phyloP scores from a whole-genome alignment of 2,113 vertebrate genomes.

The Phalacrocorax carbo region DNA sequence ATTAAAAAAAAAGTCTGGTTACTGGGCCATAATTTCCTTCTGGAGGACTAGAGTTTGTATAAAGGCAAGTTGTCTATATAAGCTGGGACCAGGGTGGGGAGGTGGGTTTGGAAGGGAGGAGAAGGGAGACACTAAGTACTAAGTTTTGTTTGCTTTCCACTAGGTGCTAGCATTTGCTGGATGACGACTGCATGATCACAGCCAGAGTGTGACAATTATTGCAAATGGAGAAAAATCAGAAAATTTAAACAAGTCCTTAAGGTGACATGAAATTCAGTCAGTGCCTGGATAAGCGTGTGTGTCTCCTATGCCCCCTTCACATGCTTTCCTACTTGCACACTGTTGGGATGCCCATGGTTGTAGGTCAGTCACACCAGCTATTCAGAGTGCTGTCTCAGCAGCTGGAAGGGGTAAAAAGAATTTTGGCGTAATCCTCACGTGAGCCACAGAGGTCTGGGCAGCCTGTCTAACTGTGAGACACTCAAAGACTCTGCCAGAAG shows the following conservation, averaged over 20 bases:
- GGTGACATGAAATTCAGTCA: background rate
- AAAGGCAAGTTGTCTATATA: background rate
- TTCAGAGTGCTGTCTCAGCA: background rate
- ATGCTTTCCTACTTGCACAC: accelerated
- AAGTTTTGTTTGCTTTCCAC: background rate
- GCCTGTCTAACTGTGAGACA: background rate
- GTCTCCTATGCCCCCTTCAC: background rate
- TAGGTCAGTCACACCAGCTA: background rate
- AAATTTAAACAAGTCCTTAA: background rate
- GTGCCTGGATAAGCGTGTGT: background rate
- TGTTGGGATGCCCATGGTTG: background rate
- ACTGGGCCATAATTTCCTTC: background rate
- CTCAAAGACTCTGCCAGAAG: background rate
- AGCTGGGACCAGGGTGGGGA: background rate
- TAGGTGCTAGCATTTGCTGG: background rate
- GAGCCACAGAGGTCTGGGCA: background rate
- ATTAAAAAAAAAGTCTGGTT: background rate
- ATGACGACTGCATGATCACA: background rate
- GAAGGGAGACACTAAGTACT: background rate
- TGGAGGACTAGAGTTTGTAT: background rate
- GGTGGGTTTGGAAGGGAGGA: background rate
- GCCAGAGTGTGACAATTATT: background rate
- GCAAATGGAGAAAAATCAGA: background rate
- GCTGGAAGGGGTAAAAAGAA: background rate
- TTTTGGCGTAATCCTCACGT: background rate